Evolutionary conservation across 2,113 vertebrate genomes (phyloP).

Genomic region (Ardeotis arabs): DNA sequence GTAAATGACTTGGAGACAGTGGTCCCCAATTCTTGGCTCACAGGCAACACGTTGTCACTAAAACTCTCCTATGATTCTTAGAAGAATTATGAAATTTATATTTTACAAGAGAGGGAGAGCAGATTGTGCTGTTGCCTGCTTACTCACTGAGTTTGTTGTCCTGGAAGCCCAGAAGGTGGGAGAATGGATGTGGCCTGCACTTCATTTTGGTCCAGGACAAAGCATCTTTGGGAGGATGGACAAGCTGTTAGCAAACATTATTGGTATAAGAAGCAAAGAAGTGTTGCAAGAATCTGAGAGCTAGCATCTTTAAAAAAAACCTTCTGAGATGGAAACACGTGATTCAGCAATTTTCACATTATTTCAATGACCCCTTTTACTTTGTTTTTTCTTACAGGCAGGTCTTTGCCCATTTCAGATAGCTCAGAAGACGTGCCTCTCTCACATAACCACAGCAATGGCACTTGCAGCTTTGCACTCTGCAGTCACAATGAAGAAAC

Average conservation of each 20-base stretch:
- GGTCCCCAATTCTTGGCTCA: background rate
- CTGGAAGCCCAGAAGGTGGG: background rate
- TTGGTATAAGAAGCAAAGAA: background rate
- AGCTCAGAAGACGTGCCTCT: background rate
- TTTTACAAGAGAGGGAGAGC: background rate
- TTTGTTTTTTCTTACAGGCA: background rate
- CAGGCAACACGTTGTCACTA: background rate
- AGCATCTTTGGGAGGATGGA: background rate
- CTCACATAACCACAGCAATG: background rate
- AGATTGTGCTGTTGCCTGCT: background rate
- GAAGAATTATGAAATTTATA: background rate
- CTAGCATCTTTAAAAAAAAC: background rate
- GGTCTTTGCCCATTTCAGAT: background rate
- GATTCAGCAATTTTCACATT: background rate
- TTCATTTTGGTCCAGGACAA: background rate
- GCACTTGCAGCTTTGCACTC: background rate
- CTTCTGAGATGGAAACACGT: background rate
- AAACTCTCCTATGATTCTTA: background rate
- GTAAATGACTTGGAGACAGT: background rate
- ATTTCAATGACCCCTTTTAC: background rate
- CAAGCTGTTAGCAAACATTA: background rate
- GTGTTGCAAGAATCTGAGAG: background rate
- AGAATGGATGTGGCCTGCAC: background rate
- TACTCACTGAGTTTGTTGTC: background rate
- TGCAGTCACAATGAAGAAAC: background rate